Evolutionary conservation across 2,888 invertebrate species (phyloP).

Genomic region (Sinhomidia bicolor): DNA sequence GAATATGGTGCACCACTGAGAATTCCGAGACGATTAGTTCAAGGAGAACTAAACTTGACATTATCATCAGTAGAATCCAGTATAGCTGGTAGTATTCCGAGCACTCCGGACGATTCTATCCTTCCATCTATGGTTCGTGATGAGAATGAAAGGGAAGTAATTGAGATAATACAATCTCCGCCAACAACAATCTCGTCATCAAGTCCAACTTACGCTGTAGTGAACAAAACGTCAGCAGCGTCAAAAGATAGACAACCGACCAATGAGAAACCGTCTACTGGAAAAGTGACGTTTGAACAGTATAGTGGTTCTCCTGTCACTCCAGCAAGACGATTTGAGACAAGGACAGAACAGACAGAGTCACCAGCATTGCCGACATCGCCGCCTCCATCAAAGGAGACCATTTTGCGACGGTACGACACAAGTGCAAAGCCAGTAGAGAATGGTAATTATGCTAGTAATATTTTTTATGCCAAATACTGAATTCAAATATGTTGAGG

Average conservation of each 20-base stretch:
- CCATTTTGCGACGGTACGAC: conserved; percentile 28
- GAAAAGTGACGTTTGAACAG: background rate
- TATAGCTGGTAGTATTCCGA: background rate
- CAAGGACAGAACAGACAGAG: background rate
- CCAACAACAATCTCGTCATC: background rate
- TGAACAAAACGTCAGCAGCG: background rate
- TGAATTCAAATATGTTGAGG: background rate
- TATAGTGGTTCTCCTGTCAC: conserved; percentile 40
- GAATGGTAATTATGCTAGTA: conserved; percentile 7
- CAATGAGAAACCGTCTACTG: background rate
- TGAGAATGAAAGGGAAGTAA: conserved; percentile 15
- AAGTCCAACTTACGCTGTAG: conserved; percentile 21
- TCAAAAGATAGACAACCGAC: background rate
- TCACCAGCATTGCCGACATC: background rate
- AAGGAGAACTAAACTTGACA: background rate
- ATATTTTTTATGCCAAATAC: background rate
- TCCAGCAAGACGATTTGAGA: background rate
- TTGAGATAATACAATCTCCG: conserved; percentile 10
- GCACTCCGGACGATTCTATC: background rate
- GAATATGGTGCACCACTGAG: conserved; percentile 55
- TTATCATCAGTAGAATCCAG: conserved; percentile 9
- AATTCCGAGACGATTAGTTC: conserved; percentile 30
- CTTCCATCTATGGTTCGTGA: background rate
- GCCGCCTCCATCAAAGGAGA: conserved; percentile 7
- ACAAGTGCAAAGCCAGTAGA: conserved; percentile 26